These are phyloP conservation scores for Crotalus horridus DNA, from an alignment of 2,113 vertebrate species.

Conservation along the genomic window DNA sequence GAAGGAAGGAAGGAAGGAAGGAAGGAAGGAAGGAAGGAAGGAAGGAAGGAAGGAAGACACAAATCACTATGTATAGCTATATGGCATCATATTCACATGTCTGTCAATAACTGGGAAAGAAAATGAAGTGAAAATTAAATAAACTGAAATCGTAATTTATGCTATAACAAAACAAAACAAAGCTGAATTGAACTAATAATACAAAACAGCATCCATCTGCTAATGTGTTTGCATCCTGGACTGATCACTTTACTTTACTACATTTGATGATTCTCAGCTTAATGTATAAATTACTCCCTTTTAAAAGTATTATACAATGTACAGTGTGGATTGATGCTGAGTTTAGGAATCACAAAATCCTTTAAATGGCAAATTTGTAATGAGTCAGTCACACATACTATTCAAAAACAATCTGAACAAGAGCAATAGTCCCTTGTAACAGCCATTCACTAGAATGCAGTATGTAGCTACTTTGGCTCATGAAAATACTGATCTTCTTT, in stretches of 20 bases:
- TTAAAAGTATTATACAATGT: neutral
- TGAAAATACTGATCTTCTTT: neutral
- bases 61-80: neutral
- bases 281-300: neutral
- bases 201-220: neutral
- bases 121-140: neutral
- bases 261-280: neutral
- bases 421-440: neutral
- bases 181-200: neutral
- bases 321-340: neutral
- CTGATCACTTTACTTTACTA: neutral
- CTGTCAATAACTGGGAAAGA: neutral
- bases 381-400: neutral
- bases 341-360: neutral
- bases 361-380: neutral
- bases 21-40: neutral
- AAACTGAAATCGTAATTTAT: neutral
- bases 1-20: neutral
- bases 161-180: neutral
- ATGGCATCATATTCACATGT: neutral
- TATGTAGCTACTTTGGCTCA: neutral
- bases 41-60: too few relatives aligned
- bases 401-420: neutral
- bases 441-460: neutral
- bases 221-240: neutral